Evolutionary conservation across 2,797 vertebrate genomes (phyloP).

Genomic region (Psittacula derbiana): DNA sequence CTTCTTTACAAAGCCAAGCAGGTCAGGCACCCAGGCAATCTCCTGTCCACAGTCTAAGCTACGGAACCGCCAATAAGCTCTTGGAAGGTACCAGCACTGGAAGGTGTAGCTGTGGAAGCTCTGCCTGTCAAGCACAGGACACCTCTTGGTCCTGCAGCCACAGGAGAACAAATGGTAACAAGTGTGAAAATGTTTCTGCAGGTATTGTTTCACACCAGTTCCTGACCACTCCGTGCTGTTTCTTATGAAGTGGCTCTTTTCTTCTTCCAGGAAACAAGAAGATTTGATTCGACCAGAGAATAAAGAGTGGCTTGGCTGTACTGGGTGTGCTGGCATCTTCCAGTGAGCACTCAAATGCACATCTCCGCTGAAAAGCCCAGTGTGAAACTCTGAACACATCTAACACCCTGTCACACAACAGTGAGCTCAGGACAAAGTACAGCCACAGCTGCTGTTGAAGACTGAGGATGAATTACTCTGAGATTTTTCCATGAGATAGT

Average conservation of each 20-base stretch:
- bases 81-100: neutral
- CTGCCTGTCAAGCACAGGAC: neutral
- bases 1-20: neutral
- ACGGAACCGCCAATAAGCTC: neutral
- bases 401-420: neutral
- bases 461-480: neutral
- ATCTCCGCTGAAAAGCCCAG: neutral
- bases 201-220: neutral
- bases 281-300: accelerated
- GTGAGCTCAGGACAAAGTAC: neutral
- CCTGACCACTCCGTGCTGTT: neutral
- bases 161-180: neutral
- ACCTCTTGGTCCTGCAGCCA: neutral
- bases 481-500: too few species aligned
- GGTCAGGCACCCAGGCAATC: neutral
- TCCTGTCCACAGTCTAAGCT: neutral
- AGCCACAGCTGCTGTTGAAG: neutral
- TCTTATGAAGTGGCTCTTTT: neutral
- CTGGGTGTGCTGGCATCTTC: neutral
- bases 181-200: neutral
- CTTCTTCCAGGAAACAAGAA: neutral
- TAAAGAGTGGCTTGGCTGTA: neutral
- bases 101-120: neutral
- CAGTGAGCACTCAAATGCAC: neutral
- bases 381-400: neutral